Evolutionary conservation across 2,113 vertebrate species (phyloP).

Genomic region (Crotalus tigris): DNA sequence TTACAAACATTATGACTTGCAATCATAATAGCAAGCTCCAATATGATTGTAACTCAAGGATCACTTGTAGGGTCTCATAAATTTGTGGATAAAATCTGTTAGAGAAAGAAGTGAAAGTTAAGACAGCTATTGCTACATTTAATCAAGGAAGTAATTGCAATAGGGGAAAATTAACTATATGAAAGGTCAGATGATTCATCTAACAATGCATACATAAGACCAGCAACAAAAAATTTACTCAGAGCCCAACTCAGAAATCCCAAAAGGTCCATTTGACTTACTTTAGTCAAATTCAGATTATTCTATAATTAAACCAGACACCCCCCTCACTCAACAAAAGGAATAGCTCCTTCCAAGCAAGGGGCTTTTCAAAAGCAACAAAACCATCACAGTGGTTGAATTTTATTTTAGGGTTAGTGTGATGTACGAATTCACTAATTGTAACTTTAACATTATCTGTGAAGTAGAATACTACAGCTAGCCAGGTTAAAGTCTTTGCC

Average conservation of each 20-base stretch:
- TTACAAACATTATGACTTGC: not conserved
- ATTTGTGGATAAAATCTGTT: not conserved
- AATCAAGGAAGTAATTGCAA: not conserved
- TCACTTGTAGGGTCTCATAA: not conserved
- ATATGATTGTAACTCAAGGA: not conserved
- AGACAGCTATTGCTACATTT: not conserved
- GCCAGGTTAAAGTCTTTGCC: not conserved
- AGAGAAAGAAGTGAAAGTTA: not conserved
- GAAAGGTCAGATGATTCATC: not conserved
- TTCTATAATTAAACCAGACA: not conserved
- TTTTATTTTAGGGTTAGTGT: not conserved
- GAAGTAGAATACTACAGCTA: not conserved
- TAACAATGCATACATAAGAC: not conserved
- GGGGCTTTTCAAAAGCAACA: not conserved
- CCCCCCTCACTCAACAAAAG: not conserved
- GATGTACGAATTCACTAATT: not conserved
- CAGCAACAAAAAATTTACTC: not conserved
- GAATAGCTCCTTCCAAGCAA: not conserved
- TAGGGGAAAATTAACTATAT: rapidly evolving
- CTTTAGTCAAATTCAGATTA: not conserved
- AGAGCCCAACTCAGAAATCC: not conserved
- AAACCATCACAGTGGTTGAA: not conserved
- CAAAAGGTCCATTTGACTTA: not conserved
- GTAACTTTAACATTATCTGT: not conserved
- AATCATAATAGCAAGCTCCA: not conserved